A percentile compares a stretch with the other conserved stretches of the same genome.
Conservation (phyloP, 2,888 invertebrate genomes). For the Eupsilia transversa region DNA sequence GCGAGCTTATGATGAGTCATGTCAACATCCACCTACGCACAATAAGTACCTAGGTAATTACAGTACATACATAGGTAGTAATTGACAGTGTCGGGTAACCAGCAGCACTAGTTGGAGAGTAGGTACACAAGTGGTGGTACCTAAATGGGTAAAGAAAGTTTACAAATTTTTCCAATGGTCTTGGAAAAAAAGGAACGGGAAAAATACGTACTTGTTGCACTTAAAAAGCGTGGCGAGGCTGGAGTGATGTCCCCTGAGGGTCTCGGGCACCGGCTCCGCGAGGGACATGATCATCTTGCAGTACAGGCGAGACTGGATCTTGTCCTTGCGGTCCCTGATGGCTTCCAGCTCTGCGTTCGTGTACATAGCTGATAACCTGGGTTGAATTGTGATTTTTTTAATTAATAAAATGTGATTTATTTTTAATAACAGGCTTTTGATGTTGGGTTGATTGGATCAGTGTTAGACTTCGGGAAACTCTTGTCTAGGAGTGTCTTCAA, state of each 20-base stretch:
- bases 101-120: background rate
- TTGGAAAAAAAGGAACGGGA: too few species aligned
- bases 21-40: background rate
- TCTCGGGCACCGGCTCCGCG: constrained; percentile 94
- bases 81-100: background rate
- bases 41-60: background rate
- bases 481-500: too few species aligned
- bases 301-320: constrained; percentile 95
- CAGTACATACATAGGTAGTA: too few species aligned
- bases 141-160: background rate
- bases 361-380: constrained; percentile 96
- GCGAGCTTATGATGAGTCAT: background rate
- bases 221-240: constrained; percentile 94
- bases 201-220: constrained; percentile 90
- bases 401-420: too few species aligned
- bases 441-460: too few species aligned
- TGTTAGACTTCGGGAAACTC: too few species aligned
- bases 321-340: constrained; percentile 96
- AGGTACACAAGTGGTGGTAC: too few species aligned
- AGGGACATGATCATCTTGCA: constrained; percentile 95
- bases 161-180: background rate
- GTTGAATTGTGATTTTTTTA: background rate
- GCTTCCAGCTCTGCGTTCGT: constrained; percentile 96
- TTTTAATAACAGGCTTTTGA: too few species aligned
- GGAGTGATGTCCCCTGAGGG: constrained; percentile 94